These are phyloP conservation scores for Drosophila ficusphila DNA, from an alignment of 1,140 invertebrate species.

Conservation along the genomic window DNA sequence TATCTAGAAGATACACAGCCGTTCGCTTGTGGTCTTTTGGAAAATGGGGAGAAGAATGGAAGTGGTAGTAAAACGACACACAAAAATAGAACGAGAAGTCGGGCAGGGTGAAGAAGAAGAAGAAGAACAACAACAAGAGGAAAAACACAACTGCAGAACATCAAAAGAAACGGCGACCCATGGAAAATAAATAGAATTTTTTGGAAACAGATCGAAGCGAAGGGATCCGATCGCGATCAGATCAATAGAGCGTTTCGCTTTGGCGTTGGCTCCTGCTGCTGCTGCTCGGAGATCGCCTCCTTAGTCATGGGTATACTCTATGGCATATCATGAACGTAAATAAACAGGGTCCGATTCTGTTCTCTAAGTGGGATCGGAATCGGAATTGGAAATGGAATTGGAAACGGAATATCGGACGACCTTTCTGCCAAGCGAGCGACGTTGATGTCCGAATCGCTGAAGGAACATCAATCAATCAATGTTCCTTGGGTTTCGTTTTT, in stretches of 20 bases:
- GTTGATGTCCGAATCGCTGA: conserved; percentile 55
- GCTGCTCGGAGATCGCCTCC: conserved; percentile 13
- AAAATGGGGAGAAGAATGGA: conserved; percentile 15
- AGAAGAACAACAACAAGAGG: conserved; percentile 3
- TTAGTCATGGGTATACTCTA: conserved; percentile 35
- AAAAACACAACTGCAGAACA: conserved; percentile 53
- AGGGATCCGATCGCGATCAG: conserved; percentile 36
- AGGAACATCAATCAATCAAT: conserved; percentile 77
- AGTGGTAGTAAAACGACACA: conserved; percentile 48
- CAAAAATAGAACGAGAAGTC: conserved; percentile 77
- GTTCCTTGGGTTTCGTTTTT: conserved; percentile 29
- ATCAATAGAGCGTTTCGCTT: conserved; percentile 48
- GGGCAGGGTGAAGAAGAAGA: conserved; percentile 38
- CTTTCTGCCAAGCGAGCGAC: conserved; percentile 64
- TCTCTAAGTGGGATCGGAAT: conserved; percentile 16
- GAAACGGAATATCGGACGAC: conserved; percentile 42
- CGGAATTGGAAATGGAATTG: conserved; percentile 25
- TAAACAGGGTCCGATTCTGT: conserved; percentile 31
- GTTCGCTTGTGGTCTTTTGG: conserved; percentile 63
- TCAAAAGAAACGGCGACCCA: conserved; percentile 75
- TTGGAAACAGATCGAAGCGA: conserved; percentile 48
- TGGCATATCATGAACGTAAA: conserved; percentile 60
- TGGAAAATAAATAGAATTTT: conserved; percentile 75
- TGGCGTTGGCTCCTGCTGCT: conserved; percentile 26
- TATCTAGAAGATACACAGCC: conserved; percentile 70